Evolutionary conservation across 2,888 invertebrate genomes (phyloP).

Genomic region (Desoria tigrina): DNA sequence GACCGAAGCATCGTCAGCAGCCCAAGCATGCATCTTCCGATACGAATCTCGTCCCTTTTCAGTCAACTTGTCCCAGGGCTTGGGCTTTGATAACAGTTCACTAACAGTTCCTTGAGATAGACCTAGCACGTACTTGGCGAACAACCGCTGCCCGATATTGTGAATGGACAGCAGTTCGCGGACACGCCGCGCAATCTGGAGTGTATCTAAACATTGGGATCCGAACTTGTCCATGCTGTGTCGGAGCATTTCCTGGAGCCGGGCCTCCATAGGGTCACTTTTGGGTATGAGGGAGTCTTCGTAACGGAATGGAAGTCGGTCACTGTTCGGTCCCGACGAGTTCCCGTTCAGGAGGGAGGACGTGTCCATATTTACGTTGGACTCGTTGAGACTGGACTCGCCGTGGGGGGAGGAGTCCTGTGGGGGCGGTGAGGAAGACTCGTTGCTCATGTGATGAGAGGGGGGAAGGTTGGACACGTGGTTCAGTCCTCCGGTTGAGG

Average conservation of each 20-base stretch:
- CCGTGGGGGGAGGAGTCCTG: constrained; percentile 49
- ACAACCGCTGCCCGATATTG: constrained; percentile 97
- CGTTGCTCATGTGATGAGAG: constrained; percentile 55
- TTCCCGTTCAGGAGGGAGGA: constrained; percentile 49
- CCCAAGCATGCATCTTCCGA: constrained; percentile 99
- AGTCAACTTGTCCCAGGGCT: constrained; percentile 99
- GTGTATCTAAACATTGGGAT: constrained; percentile 89
- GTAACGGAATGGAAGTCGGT: constrained; percentile 74
- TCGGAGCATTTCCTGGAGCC: constrained; percentile 87
- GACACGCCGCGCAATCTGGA: constrained; percentile 88
- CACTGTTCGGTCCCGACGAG: constrained; percentile 41
- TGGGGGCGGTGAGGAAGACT: constrained; percentile 50
- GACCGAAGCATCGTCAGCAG: constrained; percentile 88
- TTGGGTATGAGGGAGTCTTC: constrained; percentile 87
- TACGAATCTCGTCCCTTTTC: constrained; percentile 99
- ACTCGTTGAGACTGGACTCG: constrained; percentile 37
- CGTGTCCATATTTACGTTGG: constrained; percentile 39
- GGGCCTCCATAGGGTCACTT: constrained; percentile 90
- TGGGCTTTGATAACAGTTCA: constrained; percentile 96
- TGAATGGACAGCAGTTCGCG: constrained; percentile 92
- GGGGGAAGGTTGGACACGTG: constrained; percentile 39
- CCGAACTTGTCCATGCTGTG: constrained; percentile 96
- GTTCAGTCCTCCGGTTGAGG: constrained; percentile 48
- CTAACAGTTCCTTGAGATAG: constrained; percentile 97
- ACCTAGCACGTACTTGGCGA: constrained; percentile 97